Evolutionary conservation across 2,888 invertebrate genomes (phyloP), one percentile per base, ranked within the genome.

Genomic region (Eupeodes luniger): DNA sequence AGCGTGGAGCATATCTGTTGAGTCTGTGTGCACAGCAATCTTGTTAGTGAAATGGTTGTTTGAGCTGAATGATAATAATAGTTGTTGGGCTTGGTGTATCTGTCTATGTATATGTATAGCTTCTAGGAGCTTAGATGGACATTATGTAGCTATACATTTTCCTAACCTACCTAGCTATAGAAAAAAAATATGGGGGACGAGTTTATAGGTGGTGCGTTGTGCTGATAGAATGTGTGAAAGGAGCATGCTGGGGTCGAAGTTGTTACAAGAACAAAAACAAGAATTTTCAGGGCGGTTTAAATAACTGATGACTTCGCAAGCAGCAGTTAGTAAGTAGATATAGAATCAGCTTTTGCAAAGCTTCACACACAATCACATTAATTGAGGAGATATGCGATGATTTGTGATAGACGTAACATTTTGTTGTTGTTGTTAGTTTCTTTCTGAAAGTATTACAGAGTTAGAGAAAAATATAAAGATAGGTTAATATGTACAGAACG

Each of bases 1-100:
- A 64, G 82, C 69, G 51, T 49, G 55, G 74, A 74, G 53, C 16
- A 57, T 84, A 88, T 81, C 80, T 81, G 84, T 84, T 77, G 72
- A 80, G 87, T 87, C 72, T 77, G 77, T 88, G 84, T 88, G 87
- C 87, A 74, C 10, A 84, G 87, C 80, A 88, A 84, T 88, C 87
- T 88, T 88, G 87, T 88, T 88, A 88, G 87, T 74, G 84, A 87
- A 87, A 76, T 83, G 83, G 49, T 74, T 87, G 72, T 80, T 87
- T 80, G 69, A 76, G 80, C 72, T 55, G 80, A 80, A 70, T 80
- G 72, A 72, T 76, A 83, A 81, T 77, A 76, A 81, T 77, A 76
- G 80, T 49, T 75, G 75, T 9, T 40, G 40, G 40, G 5, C 40
- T 40, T 40, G 40, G 40, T 40, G 40, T 40, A 40, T 40, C 6